Conservation (phyloP, 2,888 invertebrate genomes). For the Drosophila mimica region DNA sequence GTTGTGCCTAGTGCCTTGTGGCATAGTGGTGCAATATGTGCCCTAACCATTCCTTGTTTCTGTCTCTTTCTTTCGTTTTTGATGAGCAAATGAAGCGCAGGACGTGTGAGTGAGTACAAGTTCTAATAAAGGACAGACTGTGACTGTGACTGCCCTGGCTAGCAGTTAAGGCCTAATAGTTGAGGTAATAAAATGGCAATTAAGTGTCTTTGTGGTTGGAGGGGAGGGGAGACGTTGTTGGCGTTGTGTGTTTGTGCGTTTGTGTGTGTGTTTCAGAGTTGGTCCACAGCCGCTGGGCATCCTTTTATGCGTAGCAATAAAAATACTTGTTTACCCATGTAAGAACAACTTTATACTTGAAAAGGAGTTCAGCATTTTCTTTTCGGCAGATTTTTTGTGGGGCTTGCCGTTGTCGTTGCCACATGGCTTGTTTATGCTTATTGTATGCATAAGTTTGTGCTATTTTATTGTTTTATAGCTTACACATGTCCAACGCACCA, state of each 20-base stretch:
- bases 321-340: slow-evolving; percentile 79
- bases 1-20: slow-evolving; percentile 9
- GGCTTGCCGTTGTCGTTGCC: slow-evolving; percentile 31
- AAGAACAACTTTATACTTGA: slow-evolving; percentile 70
- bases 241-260: slow-evolving; percentile 9
- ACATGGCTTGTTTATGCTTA: slow-evolving; percentile 67
- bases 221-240: slow-evolving; percentile 33
- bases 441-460: slow-evolving; percentile 72
- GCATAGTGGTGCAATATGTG: slow-evolving; percentile 59
- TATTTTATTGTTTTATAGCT: slow-evolving; percentile 73
- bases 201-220: slow-evolving; percentile 71
- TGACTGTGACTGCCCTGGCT: slow-evolving; percentile 11
- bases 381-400: slow-evolving; percentile 49
- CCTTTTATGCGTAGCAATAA: slow-evolving; percentile 76
- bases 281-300: slow-evolving; percentile 65
- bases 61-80: slow-evolving; percentile 5
- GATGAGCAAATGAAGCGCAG: slow-evolving; percentile 67
- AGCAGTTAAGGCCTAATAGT: slow-evolving; percentile 65
- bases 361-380: slow-evolving; percentile 16
- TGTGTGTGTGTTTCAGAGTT: slow-evolving; percentile 13
- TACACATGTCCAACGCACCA: slow-evolving; percentile 56
- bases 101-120: slow-evolving; percentile 18
- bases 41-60: slow-evolving; percentile 5
- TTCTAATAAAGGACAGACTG: slow-evolving; percentile 63
- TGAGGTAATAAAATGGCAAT: slow-evolving; percentile 79